phyloP scores from a whole-genome alignment of 2,888 invertebrate species.

The Iphiclides podalirius region DNA sequence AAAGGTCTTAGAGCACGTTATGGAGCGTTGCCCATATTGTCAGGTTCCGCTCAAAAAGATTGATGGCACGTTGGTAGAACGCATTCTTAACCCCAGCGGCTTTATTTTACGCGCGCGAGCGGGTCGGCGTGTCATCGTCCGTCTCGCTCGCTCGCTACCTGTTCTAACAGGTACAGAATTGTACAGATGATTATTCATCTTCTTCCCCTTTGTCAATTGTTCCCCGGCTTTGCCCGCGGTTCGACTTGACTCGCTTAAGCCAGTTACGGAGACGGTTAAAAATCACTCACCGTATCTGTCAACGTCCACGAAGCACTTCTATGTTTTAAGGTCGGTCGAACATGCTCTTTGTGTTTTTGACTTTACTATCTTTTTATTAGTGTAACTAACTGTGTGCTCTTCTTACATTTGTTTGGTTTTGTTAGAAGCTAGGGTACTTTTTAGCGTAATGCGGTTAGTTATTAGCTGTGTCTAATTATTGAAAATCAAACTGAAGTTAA shows the following conservation, averaged over 20 bases:
- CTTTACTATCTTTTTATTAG: too few relatives aligned
- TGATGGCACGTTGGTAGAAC: slow-evolving; percentile 30
- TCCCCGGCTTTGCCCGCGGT: slow-evolving; percentile 24
- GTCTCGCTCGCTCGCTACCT: slow-evolving; percentile 43
- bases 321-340: too few relatives aligned
- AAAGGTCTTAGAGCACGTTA: background rate
- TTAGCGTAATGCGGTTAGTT: too few relatives aligned
- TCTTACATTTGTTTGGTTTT: too few relatives aligned
- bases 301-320: too few relatives aligned
- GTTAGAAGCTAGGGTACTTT: too few relatives aligned
- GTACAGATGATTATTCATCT: slow-evolving; percentile 44
- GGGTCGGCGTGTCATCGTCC: slow-evolving; percentile 18
- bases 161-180: slow-evolving; percentile 43
- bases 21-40: slow-evolving; percentile 2
- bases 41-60: slow-evolving; percentile 27
- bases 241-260: background rate
- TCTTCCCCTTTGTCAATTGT: slow-evolving; percentile 29
- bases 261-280: slow-evolving; percentile 7
- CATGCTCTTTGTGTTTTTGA: too few relatives aligned
- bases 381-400: too few relatives aligned
- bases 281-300: background rate
- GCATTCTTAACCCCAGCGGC: slow-evolving; percentile 22
- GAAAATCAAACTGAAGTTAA: too few relatives aligned
- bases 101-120: slow-evolving; percentile 25
- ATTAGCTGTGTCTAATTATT: too few relatives aligned